Base-by-base conservation (phyloP, 2,113 vertebrate species). In the Callorhinus ursinus region DNA sequence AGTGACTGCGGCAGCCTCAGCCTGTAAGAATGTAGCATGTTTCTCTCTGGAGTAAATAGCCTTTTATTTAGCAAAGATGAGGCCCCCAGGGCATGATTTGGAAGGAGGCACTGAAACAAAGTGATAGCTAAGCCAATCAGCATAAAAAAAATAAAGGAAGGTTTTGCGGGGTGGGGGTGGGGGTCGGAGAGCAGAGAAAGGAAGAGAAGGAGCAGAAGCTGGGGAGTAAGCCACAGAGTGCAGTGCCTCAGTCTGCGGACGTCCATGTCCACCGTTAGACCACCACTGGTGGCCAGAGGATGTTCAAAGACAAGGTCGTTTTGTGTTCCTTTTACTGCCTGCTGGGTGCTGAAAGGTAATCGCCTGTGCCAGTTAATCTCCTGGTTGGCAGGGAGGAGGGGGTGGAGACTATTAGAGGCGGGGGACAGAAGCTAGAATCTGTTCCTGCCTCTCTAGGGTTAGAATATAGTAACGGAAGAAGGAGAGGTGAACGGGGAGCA, bases 21-120 rank as follows among this genome's bases (percentile, higher is more conserved):
- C 65, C 81, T 88, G 36, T 59, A 81, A 97, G 65, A 65, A 97
- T 96, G 80, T 53, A 94, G 90, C 93, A 61, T 95, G 94, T 97
- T 97, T 98, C 92, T 97, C 94, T 95, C 90, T 96, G 95, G 92
- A 98, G 95, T 97, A 96, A 98, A 96, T 93, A 94, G 96, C 93
- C 80, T 97, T 97, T 97, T 96, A 97, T 98, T 98, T 97, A 94
- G 92, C 77, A 95, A 97, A 98, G 88, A 97, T 85, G 94, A 97
- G 74, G 81, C 76, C 96, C 71, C 2, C 12, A 8, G 55, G 97
- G 93, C 59, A 90, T 86, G 94, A 92, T 97, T 96, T 97, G 84
- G 90, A 95, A 94, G 88, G 81, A 82, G 42, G 59, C 46, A 26
- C 26, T 77, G 94, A 97, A 97, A 92, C 36, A 90, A 95, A 97